A percentile compares a stretch with the other conserved stretches of the same genome.
These are phyloP conservation scores for Coreoperca whiteheadi DNA, from an alignment of 2,113 vertebrate species.

Conservation along the genomic window DNA sequence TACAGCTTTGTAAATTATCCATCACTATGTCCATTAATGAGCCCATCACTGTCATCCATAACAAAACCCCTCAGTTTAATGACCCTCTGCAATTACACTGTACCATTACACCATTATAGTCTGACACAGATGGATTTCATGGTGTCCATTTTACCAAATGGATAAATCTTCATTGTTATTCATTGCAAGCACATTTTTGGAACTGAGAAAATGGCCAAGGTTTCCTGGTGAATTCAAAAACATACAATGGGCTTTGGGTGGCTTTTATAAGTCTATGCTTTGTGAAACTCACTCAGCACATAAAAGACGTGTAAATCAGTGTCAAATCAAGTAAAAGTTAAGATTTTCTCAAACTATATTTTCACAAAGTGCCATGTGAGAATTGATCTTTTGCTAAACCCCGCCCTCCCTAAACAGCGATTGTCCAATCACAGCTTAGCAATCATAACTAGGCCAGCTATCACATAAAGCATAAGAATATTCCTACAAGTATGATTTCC, in stretches of 20 bases:
- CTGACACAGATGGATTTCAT: slow-evolving; percentile 32
- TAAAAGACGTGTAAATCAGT: not conserved
- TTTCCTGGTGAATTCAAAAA: not conserved
- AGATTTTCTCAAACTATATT: not conserved
- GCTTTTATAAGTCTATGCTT: not conserved
- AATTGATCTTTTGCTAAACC: not conserved
- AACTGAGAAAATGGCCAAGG: not conserved
- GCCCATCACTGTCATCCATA: slow-evolving; percentile 28
- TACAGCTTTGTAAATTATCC: slow-evolving; percentile 19
- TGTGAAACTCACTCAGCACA: not conserved
- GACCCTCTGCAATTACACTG: slow-evolving; percentile 35
- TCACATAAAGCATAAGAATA: not conserved
- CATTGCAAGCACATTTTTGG: not conserved
- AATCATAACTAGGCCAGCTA: not conserved
- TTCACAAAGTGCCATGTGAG: slow-evolving; percentile 1
- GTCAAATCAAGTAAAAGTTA: not conserved
- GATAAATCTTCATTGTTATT: slow-evolving; percentile 19
- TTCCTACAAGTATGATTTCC: not conserved
- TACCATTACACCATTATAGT: slow-evolving; percentile 21
- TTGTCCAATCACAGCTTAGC: not conserved
- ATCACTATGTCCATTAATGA: slow-evolving; percentile 22
- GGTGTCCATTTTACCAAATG: slow-evolving; percentile 9
- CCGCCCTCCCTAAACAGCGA: not conserved
- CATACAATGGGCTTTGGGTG: not conserved
- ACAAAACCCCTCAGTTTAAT: slow-evolving; percentile 28